Percentiles rank a stretch among this genome's conserved stretches.
Conservation (phyloP, 2,113 vertebrate genomes). For the Micronisus gabar region DNA sequence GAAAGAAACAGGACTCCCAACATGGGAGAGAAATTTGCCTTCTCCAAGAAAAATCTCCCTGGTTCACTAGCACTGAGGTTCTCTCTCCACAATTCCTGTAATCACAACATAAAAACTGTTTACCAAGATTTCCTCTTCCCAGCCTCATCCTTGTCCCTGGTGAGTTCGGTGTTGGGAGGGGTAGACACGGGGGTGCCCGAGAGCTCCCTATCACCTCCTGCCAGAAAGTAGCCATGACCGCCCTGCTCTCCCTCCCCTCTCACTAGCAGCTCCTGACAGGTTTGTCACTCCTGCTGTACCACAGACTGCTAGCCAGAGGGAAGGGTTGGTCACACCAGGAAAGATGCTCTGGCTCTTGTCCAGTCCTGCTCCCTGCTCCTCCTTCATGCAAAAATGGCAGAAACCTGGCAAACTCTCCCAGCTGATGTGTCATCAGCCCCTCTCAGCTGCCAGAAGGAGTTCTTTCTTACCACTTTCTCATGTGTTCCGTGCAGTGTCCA, state of each 20-base stretch:
- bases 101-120: neutral
- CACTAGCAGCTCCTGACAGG: neutral
- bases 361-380: neutral
- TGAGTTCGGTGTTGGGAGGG: neutral
- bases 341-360: neutral
- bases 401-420: neutral
- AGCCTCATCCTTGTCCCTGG: neutral
- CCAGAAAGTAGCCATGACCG: neutral
- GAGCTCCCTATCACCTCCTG: neutral
- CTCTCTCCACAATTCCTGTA: neutral
- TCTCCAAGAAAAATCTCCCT: neutral
- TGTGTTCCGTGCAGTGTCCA: neutral
- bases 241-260: neutral
- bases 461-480: neutral
- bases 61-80: neutral
- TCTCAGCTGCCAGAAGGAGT: neutral
- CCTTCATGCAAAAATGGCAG: neutral
- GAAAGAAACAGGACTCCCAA: constrained; percentile 4
- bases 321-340: neutral
- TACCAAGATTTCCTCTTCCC: neutral
- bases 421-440: neutral
- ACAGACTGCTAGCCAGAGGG: neutral
- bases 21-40: neutral
- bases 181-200: neutral
- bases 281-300: neutral